Evolutionary conservation across 35 echinoderm and acorn worm species (phyloP), one percentile per base, ranked within the genome.

Genomic region (Stichopus chloronotus): DNA sequence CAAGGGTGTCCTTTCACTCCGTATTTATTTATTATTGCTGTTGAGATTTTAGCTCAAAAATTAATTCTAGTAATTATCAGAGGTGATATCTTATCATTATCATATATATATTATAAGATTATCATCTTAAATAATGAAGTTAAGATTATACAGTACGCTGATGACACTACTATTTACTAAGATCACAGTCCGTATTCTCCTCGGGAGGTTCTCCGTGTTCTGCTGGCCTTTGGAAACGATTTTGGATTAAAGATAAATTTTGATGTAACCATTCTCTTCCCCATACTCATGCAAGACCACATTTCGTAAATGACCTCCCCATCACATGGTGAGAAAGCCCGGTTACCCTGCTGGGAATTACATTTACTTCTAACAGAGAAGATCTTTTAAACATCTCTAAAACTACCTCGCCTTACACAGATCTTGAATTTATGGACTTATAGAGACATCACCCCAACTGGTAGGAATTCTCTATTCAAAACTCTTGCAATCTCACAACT

Each of bases 131-230:
- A 86, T 16, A 25, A 10, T 1, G 83, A 56, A 4, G 54, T 55
- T 58, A 86, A 61, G 57, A 86, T 86, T 58, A 22, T 86, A 7
- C 55, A 59, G 16, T 86, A 86, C 22, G 58, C 83, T 57, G 54
- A 86, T n/a, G 58, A 86, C 57, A 86, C 83, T 9, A 86, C 55
- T 61, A 6, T 86, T 19, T 61, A n/a, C n/a, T n/a, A n/a, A n/a
- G n/a, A n/a, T n/a, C n/a, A 9, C 55, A 58, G 55, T 16, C 5
- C 54, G 0, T 1, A 57, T 86, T 6, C 83, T 61, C 0, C 57
- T 5, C 52, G n/a, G 57, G 54, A 55, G 17, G 19, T 19, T 16
- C 11, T 9, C 57, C 6, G 16, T 10, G 30, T 19, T 58, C 7
- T 86, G 55, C 5, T 9, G n/a, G 55, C 4, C 55, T 4, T 86